Base-by-base conservation (phyloP, 2,113 vertebrate genomes). In the Panthera uncia region DNA sequence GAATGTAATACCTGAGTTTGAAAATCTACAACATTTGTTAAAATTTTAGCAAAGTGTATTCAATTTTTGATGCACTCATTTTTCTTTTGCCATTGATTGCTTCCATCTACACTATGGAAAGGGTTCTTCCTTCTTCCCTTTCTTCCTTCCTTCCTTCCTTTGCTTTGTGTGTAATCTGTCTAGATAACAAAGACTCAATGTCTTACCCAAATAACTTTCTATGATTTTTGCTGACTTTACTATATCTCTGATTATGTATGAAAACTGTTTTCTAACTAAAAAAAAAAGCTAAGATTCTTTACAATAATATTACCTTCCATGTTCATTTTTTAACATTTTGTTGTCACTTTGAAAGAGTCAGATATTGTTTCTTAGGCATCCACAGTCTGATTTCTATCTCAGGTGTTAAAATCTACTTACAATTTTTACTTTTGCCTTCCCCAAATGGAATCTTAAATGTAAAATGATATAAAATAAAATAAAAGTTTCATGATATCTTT, bases 321-420 rank as follows among this genome's bases (percentile, higher is more conserved):
- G 29, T 80, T 83, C 82, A 41, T 55, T 73, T 94, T 55, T 55
- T 52, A 66, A 81, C 48, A 61, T 71, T 88, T 69, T 81, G n/a
- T 79, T 79, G 27, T 87, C 29, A 29, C 36, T 48, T 61, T 71
- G 29, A 88, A 71, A 63, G 38, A 45, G 10, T 6, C 21, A 45
- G 31, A 5, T 82, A 41, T 55, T 93, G 12, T 78, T 68, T 94
- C 50, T 57, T 33, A 61, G 66, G 63, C 23, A 48, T 12, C 27
- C 45, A 33, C 6, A 12, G 19, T 69, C 50, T 52, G 14, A 48
- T 80, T 71, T 27, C 25, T 84, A 31, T 13, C 31, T 87, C 33
- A 45, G 9, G 31, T 79, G 50, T 78, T 86, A 78, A 93, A 93
- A 86, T 93, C 57, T 65, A 27, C 27, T 78, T 69, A 52, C 6